Percentiles rank a stretch among this genome's conserved stretches.
Evolutionary conservation across 2,888 invertebrate species (phyloP).

Genomic region (Piscicola geometra): DNA sequence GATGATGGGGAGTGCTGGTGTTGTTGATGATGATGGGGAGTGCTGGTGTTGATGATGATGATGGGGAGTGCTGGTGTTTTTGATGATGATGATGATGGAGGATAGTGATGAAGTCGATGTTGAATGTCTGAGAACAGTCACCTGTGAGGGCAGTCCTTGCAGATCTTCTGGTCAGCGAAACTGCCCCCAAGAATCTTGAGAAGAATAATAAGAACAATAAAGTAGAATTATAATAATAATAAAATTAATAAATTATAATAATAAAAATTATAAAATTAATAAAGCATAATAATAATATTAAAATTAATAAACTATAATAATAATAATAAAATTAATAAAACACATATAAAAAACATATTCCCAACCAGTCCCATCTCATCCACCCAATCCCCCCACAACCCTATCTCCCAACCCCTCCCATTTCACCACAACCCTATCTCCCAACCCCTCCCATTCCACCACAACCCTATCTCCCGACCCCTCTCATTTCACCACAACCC

Average conservation of each 20-base stretch:
- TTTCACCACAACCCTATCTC: background rate
- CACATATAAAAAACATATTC: no score
- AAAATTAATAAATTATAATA: background rate
- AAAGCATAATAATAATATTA: no score
- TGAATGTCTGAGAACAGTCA: slow-evolving; percentile 37
- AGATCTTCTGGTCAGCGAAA: slow-evolving; percentile 97
- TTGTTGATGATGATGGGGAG: no score
- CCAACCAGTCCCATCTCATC: no score
- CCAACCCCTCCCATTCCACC: background rate
- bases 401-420: background rate
- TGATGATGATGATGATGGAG: no score
- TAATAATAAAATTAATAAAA: no score
- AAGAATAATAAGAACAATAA: background rate
- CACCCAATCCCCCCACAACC: background rate
- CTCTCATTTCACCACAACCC: background rate
- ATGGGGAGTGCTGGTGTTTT: no score
- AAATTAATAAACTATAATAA: no score
- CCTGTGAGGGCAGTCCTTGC: slow-evolving; percentile 96
- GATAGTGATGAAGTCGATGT: no score
- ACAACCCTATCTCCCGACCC: background rate
- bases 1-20: no score
- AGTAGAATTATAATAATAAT: background rate
- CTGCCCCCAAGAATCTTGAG: slow-evolving; percentile 78
- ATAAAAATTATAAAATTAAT: background rate
- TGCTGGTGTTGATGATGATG: no score